Base-by-base conservation (phyloP, 2,113 vertebrate species). In the Dipodomys ordii region DNA sequence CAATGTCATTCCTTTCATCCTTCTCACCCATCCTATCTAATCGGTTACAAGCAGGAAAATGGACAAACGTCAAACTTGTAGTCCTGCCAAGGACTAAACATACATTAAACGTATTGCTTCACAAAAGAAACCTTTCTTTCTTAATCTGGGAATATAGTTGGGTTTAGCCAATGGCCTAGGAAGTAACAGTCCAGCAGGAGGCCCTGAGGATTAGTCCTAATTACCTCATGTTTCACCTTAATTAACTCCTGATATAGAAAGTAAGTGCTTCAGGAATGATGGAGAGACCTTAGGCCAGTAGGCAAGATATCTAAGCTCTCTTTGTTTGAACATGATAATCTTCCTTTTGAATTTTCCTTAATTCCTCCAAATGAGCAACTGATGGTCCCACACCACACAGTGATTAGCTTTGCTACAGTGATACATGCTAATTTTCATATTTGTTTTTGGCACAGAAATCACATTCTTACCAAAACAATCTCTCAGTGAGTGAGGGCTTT, bases 191-290 rank as follows among this genome's bases (percentile, higher is more conserved):
- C 97, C 98, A 98, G 98, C 97, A 97, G 98, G 98, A 98, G 93
- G 97, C 96, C 96, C 87, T 69, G 83, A 97, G 98, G 98, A 98
- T 98, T 98, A 98, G 96, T 95, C 96, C 95, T 98, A 98, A 98
- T 99, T 98, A 98, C 96, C 97, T 98, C 98, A 98, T 98, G 97
- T 98, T 98, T 98, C 98, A 98, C 98, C 98, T 98, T 98, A 98
- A 99, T 98, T 98, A 98, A 98, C 98, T 98, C 97, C 88, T 98
- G 97, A 98, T 98, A 98, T 98, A 98, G 97, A 98, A 98, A 97
- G 97, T 98, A 98, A 98, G 98, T 90, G 85, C 97, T n/a, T 88
- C 96, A 98, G 97, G 98, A 98, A 97, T 97, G 95, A 97, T 97
- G 83, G 91, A 1, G 19, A 97, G 97, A 98, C 98, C 93, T 95